Evolutionary conservation across 2,797 vertebrate genomes (phyloP).

Genomic region (Dromococcyx pavoninus): DNA sequence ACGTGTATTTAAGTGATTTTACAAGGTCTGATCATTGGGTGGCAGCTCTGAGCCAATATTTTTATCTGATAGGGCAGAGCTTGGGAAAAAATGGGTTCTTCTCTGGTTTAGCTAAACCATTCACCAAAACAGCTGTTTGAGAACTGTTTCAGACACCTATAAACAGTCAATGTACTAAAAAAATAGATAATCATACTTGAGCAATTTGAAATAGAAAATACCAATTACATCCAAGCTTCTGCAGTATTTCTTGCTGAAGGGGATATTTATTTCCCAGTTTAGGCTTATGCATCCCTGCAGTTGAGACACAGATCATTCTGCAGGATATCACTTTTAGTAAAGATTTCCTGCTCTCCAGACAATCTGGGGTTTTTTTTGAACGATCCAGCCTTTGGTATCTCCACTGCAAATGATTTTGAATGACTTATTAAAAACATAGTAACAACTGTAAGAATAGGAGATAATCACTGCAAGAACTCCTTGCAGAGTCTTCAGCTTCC

Average conservation of each 20-base stretch:
- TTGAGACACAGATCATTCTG: neutral
- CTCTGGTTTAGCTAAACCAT: neutral
- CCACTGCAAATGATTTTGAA: neutral
- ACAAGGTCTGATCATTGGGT: constrained; percentile 37
- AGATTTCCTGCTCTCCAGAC: neutral
- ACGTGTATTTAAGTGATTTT: neutral
- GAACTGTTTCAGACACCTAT: neutral
- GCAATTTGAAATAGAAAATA: neutral
- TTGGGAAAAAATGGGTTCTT: neutral
- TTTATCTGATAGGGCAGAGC: neutral
- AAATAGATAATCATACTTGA: neutral
- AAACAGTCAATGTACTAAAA: neutral
- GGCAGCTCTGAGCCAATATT: constrained; percentile 60
- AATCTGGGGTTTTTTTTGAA: neutral
- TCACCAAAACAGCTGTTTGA: neutral
- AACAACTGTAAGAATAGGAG: neutral
- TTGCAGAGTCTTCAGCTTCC: neutral
- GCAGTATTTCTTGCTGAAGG: neutral
- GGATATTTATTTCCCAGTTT: neutral
- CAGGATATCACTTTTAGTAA: neutral
- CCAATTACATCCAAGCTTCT: neutral
- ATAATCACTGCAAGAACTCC: neutral
- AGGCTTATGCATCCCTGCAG: neutral
- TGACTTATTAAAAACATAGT: neutral
- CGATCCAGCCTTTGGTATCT: neutral